A percentile compares a stretch with the other conserved stretches of the same genome.
phyloP scores from a whole-genome alignment of 2,797 vertebrate species.

The Clarias platycephalus region DNA sequence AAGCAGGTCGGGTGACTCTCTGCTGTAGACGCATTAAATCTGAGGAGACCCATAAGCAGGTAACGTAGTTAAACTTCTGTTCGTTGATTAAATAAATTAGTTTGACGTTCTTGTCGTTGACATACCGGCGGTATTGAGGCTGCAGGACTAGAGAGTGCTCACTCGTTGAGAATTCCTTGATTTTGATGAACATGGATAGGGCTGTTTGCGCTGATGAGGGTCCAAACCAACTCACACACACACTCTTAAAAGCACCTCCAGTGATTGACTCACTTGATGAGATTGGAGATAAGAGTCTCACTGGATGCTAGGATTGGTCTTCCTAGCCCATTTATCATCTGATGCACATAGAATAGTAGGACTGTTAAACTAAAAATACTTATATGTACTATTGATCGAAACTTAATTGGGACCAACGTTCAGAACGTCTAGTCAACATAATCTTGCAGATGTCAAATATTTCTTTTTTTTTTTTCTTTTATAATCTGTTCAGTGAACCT shows the following conservation, averaged over 20 bases:
- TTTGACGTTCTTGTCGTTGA: slow-evolving; percentile 44
- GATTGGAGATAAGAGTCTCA: slow-evolving; percentile 58
- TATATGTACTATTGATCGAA: too few relatives aligned
- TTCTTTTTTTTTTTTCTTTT: too few relatives aligned
- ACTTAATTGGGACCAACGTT: too few relatives aligned
- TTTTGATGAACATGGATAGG: slow-evolving; percentile 62
- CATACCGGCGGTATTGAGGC: slow-evolving; percentile 42
- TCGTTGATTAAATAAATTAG: slow-evolving; percentile 58
- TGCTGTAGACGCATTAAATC: neutral
- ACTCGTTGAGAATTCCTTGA: slow-evolving; percentile 49
- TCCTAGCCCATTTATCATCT: slow-evolving; percentile 59
- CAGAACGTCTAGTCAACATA: too few relatives aligned
- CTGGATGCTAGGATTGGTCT: slow-evolving; percentile 60
- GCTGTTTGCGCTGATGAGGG: slow-evolving; percentile 68
- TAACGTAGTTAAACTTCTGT: slow-evolving; percentile 32
- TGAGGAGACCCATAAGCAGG: slow-evolving; percentile 14
- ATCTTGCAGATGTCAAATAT: too few relatives aligned
- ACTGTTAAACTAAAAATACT: slow-evolving; percentile 28
- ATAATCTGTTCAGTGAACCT: too few relatives aligned
- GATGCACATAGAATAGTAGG: slow-evolving; percentile 63
- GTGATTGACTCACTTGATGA: slow-evolving; percentile 72
- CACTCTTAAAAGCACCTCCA: slow-evolving; percentile 55
- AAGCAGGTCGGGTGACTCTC: neutral
- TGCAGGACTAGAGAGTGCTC: slow-evolving; percentile 40
- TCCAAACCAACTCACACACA: slow-evolving; percentile 41